Percentiles rank a stretch among this genome's conserved stretches.
Conservation (phyloP, 1,140 invertebrate species). For the Zaprionus ghesquierei region DNA sequence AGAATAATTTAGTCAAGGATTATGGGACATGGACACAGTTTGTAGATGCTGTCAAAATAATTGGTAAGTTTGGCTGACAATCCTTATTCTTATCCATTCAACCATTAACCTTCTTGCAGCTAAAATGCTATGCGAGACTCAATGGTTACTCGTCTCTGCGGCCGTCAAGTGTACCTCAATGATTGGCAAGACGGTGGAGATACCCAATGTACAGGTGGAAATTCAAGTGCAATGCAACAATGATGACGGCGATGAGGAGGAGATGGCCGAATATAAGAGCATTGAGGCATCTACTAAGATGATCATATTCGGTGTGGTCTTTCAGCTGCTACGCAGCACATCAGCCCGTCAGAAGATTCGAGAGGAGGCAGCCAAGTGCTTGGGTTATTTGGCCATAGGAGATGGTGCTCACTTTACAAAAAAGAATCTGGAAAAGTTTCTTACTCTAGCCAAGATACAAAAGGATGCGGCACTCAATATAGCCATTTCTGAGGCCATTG, state of each 20-base stretch:
- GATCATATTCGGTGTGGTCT: slow-evolving; percentile 69
- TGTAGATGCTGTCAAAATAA: slow-evolving; percentile 66
- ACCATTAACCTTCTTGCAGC: slow-evolving; percentile 29
- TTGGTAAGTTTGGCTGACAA: slow-evolving; percentile 34
- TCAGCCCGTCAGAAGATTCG: slow-evolving; percentile 72
- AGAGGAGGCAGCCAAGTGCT: slow-evolving; percentile 75
- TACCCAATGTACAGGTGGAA: slow-evolving; percentile 76
- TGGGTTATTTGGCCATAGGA: slow-evolving; percentile 79
- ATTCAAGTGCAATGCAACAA: slow-evolving; percentile 47
- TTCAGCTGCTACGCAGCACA: slow-evolving; percentile 68
- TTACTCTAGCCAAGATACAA: slow-evolving; percentile 66
- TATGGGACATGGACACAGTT: slow-evolving; percentile 66
- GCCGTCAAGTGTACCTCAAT: slow-evolving; percentile 81
- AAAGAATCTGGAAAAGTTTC: slow-evolving; percentile 74
- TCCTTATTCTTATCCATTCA: not conserved
- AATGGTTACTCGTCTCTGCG: slow-evolving; percentile 75
- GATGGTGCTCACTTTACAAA: slow-evolving; percentile 78
- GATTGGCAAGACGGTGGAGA: slow-evolving; percentile 74
- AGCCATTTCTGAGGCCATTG: slow-evolving; percentile 79
- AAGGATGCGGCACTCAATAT: slow-evolving; percentile 82
- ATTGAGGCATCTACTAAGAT: slow-evolving; percentile 67
- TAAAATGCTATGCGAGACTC: slow-evolving; percentile 72
- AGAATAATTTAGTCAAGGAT: slow-evolving; percentile 40
- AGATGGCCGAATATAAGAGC: slow-evolving; percentile 64
- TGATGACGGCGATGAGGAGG: slow-evolving; percentile 60